These are phyloP conservation scores for Drosophila obscura DNA, from an alignment of 1,140 invertebrate species.

Conservation along the genomic window DNA sequence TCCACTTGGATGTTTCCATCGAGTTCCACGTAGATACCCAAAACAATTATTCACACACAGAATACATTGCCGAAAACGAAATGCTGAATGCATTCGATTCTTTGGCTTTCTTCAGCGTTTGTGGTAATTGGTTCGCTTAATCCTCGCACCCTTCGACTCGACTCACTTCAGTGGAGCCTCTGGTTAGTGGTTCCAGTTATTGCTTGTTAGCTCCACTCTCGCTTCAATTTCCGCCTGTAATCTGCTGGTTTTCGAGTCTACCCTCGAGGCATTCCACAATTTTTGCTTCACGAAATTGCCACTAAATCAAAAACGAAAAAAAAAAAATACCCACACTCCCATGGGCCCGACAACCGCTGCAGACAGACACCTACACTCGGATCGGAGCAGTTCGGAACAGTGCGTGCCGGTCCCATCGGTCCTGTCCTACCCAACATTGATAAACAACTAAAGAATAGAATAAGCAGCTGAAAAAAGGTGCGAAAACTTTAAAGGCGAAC, in stretches of 20 bases:
- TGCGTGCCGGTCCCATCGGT: conserved; percentile 31
- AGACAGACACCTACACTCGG: conserved; percentile 51
- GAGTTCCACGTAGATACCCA: too few relatives aligned
- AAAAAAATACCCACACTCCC: conserved; percentile 13
- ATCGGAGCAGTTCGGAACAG: conserved; percentile 6
- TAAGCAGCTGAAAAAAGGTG: conserved; percentile 66
- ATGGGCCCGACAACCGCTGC: conserved; percentile 16
- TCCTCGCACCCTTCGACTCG: too few relatives aligned
- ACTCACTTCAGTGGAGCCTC: too few relatives aligned
- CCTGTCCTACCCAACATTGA: conserved; percentile 47
- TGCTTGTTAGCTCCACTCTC: conserved; percentile 56
- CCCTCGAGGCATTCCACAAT: conserved; percentile 58
- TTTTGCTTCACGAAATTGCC: conserved; percentile 70
- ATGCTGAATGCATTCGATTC: too few relatives aligned
- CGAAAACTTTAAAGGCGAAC: conserved; percentile 52
- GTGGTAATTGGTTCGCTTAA: too few relatives aligned
- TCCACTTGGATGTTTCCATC: too few relatives aligned
- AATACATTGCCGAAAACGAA: too few relatives aligned
- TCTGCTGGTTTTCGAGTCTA: conserved; percentile 53
- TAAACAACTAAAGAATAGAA: conserved; percentile 80
- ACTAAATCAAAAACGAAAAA: conserved; percentile 66
- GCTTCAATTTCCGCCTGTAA: conserved; percentile 66
- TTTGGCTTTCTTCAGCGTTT: too few relatives aligned
- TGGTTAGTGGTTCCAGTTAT: conserved; percentile 17
- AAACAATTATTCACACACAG: too few relatives aligned